These are phyloP conservation scores for Sebastes iracundus DNA, from an alignment of 2,797 vertebrate species.

Conservation along the genomic window DNA sequence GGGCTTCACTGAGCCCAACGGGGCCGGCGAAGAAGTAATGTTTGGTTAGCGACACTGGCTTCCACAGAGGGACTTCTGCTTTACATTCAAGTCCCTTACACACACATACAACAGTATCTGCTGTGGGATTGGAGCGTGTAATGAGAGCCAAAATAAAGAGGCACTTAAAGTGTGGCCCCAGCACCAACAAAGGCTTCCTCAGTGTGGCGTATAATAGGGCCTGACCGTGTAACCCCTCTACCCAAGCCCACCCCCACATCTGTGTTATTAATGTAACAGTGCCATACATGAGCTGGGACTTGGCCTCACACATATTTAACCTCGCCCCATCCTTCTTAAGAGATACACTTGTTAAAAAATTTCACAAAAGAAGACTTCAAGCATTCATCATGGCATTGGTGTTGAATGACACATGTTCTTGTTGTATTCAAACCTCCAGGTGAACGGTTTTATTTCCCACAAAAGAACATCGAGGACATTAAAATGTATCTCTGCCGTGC, in stretches of 20 bases:
- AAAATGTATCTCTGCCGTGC: constrained; percentile 87
- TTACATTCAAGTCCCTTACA: constrained; percentile 57
- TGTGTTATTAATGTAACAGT: constrained; percentile 89
- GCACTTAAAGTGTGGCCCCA: constrained; percentile 76
- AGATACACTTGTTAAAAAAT: constrained; percentile 79
- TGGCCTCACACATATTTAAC: constrained; percentile 84
- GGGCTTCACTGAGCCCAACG: constrained; percentile 26
- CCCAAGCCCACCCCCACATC: constrained; percentile 75
- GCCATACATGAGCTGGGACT: constrained; percentile 80
- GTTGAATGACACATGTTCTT: constrained; percentile 87
- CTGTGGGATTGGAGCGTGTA: constrained; percentile 74
- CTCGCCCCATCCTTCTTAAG: constrained; percentile 78
- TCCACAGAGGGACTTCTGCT: constrained; percentile 60
- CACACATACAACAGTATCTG: constrained; percentile 66
- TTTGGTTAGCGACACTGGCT: constrained; percentile 68
- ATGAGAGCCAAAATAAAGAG: constrained; percentile 83
- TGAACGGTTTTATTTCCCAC: constrained; percentile 67
- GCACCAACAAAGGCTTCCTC: constrained; percentile 81
- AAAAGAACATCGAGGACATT: constrained; percentile 84
- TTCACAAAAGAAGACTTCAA: background rate
- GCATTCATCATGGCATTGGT: constrained; percentile 59
- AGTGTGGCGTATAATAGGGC: constrained; percentile 81
- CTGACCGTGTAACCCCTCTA: constrained; percentile 79
- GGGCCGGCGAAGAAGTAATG: constrained; percentile 51
- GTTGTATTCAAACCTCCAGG: constrained; percentile 74